Percentiles rank a stretch among this genome's conserved stretches.
These are phyloP conservation scores for Drosophila yooni DNA, from an alignment of 2,888 invertebrate species.

Conservation along the genomic window DNA sequence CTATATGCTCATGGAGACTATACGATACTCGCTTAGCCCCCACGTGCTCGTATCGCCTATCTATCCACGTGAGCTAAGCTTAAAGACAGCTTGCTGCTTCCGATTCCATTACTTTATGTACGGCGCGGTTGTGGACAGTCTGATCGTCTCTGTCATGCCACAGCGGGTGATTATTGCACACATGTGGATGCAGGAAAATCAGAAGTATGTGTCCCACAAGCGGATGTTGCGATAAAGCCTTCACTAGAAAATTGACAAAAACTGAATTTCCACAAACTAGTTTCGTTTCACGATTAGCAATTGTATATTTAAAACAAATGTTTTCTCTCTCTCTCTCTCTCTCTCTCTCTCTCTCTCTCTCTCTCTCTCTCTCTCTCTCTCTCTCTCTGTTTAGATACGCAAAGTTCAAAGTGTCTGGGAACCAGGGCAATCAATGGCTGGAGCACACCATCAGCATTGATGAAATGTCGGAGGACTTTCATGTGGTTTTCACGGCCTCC, in stretches of 20 bases:
- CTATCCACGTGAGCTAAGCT: conserved; percentile 86
- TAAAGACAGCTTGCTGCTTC: conserved; percentile 86
- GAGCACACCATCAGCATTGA: conserved; percentile 86
- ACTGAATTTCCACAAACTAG: background rate
- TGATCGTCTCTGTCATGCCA: conserved; percentile 86
- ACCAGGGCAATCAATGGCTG: conserved; percentile 90
- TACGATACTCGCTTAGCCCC: background rate
- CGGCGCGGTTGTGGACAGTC: conserved; percentile 87
- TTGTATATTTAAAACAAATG: background rate
- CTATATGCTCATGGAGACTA: conserved; percentile 92
- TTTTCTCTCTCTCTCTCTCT: background rate
- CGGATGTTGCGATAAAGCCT: conserved; percentile 44
- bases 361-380: background rate
- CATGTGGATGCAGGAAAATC: conserved; percentile 29
- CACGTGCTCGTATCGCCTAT: conserved; percentile 90
- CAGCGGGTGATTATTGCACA: conserved; percentile 76
- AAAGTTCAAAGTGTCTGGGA: conserved; percentile 88
- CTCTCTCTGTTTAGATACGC: conserved; percentile 76
- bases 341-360: background rate
- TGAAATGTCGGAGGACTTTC: conserved; percentile 85
- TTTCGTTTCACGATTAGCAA: background rate
- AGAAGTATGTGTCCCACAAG: conserved; percentile 29
- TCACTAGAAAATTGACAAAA: background rate
- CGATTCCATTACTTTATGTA: conserved; percentile 93
- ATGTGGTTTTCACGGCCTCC: conserved; percentile 92